Percentiles rank a stretch among this genome's conserved stretches.
Evolutionary conservation across 2,888 invertebrate species (phyloP).

Genomic region (Mantis religiosa): DNA sequence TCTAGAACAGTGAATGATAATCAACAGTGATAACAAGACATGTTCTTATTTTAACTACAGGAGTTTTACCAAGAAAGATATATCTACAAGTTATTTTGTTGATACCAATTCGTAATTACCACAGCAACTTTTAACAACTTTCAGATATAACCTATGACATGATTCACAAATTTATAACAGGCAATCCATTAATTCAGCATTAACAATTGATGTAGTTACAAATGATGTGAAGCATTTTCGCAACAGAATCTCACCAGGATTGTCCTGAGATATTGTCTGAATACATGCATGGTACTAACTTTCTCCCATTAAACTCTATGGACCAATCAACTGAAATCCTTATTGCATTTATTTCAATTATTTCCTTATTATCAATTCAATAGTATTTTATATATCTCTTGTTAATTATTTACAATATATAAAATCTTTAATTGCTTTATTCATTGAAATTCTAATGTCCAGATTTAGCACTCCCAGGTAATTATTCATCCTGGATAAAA

Average conservation of each 20-base stretch:
- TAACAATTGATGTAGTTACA: not conserved
- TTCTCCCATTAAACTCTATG: not conserved
- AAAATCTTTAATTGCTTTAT: not conserved
- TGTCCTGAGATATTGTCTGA: conserved; percentile 1
- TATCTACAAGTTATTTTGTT: not conserved
- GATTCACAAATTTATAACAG: not conserved
- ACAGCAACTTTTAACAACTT: not conserved
- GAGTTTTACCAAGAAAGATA: not conserved
- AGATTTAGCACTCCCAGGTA: not conserved
- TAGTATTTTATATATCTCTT: not conserved
- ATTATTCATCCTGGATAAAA: not conserved
- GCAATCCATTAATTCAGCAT: not conserved
- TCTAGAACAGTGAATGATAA: conserved; percentile 7
- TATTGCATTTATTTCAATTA: not conserved
- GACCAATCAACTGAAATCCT: not conserved
- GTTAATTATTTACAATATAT: not conserved
- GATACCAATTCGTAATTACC: not conserved
- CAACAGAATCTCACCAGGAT: not conserved
- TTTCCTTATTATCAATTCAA: not conserved
- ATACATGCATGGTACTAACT: not conserved
- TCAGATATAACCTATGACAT: not conserved
- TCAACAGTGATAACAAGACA: not conserved
- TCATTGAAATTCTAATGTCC: not conserved
- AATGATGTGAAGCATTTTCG: not conserved
- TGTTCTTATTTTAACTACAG: not conserved